Base-by-base conservation (phyloP, 1,140 invertebrate species). In the Trinorchestia longiramus region DNA sequence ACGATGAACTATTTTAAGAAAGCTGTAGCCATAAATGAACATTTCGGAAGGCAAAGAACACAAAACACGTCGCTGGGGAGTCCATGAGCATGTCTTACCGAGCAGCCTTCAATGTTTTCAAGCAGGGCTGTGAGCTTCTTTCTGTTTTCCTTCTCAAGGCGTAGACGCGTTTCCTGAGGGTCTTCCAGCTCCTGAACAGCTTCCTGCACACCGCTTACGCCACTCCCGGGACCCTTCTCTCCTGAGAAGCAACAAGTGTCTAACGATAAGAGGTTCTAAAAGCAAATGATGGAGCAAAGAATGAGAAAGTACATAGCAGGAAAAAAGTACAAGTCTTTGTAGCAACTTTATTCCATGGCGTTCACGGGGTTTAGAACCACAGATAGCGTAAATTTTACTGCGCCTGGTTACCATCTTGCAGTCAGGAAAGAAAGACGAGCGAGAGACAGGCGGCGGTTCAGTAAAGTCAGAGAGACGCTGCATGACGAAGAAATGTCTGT, bases 91-190 rank as follows among this genome's bases (percentile, higher is more conserved):
- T 95, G 94, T 97, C 97, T 97, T 97, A 98, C 98, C 97, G 98
- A 98, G 97, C 98, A 99, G 95, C 98, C 98, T 98, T 99, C 99
- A 28, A 99, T 96, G 57, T 97, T 99, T 97, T 99, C 99, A 96
- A 98, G 97, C 91, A 99, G 98, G 96, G 98, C 97, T 91, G 98
- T 98, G n/a, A 99, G 97, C 97, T 99, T 98, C 97, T 97, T 98
- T 97, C 96, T 98, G 97, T 97, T 98, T 97, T 97, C 98, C 97
- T 97, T 98, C 97, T 98, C 98, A 97, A 43, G 97, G 97, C 6
- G 98, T 96, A 97, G 97, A 96, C 97, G 95, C 97, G 97, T 97
- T 97, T 88, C 98, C 97, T 98, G 96, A 43, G 96, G 96, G 57
- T 98, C 95, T 96, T 95, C 96, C 96, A 96, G 96, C 95, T 95